Conservation (phyloP, 2,797 vertebrate species). For the Saxicola maurus region DNA sequence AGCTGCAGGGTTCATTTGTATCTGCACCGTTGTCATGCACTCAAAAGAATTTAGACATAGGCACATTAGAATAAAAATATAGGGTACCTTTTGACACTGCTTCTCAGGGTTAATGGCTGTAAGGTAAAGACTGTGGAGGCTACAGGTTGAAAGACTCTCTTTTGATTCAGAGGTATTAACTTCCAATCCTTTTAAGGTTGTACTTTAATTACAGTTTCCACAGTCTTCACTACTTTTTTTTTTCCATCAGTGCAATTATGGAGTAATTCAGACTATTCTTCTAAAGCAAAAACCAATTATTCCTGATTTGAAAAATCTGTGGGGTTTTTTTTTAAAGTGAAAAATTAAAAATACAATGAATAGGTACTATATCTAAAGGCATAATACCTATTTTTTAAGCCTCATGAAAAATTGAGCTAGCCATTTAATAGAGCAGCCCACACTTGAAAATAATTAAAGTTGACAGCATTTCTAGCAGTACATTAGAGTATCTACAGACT, state of each 20-base stretch:
- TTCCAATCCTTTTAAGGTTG: constrained; percentile 28
- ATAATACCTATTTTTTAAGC: neutral
- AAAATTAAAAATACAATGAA: neutral
- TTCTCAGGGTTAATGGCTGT: neutral
- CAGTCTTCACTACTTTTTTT: neutral
- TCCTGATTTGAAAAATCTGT: constrained; percentile 17
- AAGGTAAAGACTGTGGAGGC: neutral
- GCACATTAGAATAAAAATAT: neutral
- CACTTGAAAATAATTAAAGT: neutral
- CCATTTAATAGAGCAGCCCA: neutral
- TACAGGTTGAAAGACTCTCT: constrained; percentile 25
- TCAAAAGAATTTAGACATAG: neutral
- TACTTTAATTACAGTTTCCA: constrained; percentile 38
- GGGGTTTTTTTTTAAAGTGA: neutral
- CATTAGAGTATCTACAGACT: neutral
- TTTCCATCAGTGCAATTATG: constrained; percentile 23
- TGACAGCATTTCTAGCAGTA: neutral
- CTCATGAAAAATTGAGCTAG: neutral
- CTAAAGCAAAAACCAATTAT: constrained; percentile 29
- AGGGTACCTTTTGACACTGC: neutral
- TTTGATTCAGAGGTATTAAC: constrained; percentile 42
- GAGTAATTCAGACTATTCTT: constrained; percentile 32
- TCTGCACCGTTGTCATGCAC: neutral
- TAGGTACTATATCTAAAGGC: neutral
- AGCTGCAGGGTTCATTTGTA: neutral